A percentile compares a stretch with the other conserved stretches of the same genome.
These are phyloP conservation scores for Entomobrya multifasciata DNA, from an alignment of 2,888 invertebrate species.

Conservation along the genomic window DNA sequence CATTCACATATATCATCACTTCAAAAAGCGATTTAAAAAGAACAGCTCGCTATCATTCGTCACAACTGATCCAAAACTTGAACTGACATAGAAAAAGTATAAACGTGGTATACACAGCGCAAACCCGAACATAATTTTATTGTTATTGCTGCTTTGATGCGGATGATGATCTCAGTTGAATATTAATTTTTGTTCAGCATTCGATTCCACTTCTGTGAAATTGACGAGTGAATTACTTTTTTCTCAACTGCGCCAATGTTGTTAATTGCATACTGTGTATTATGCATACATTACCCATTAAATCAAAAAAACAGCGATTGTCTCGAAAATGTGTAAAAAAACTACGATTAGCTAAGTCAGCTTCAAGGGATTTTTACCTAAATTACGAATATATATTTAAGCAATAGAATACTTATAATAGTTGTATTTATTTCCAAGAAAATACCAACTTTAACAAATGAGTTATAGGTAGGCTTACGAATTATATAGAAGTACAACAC, in stretches of 20 bases:
- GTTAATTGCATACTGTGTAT: too few species aligned
- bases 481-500: too few species aligned
- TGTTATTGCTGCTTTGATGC: background rate
- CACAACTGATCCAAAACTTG: too few species aligned
- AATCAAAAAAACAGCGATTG: slow-evolving; percentile 58
- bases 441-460: too few species aligned
- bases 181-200: slow-evolving; percentile 28
- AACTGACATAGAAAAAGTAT: too few species aligned
- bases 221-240: background rate
- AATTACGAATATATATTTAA: background rate
- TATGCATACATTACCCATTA: slow-evolving; percentile 25
- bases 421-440: too few species aligned
- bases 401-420: slow-evolving; percentile 25
- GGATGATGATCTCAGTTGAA: slow-evolving; percentile 3
- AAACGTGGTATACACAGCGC: too few species aligned
- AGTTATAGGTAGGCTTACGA: too few species aligned
- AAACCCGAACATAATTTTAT: too few species aligned
- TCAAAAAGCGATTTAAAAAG: slow-evolving; percentile 50
- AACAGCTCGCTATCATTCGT: too few species aligned
- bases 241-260: too few species aligned
- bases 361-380: background rate
- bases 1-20: slow-evolving; percentile 54
- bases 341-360: slow-evolving; percentile 38
- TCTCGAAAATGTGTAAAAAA: slow-evolving; percentile 64
- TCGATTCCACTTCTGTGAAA: background rate